Evolutionary conservation across 1,140 invertebrate genomes (phyloP).

Genomic region (Asbolus verrucosus): DNA sequence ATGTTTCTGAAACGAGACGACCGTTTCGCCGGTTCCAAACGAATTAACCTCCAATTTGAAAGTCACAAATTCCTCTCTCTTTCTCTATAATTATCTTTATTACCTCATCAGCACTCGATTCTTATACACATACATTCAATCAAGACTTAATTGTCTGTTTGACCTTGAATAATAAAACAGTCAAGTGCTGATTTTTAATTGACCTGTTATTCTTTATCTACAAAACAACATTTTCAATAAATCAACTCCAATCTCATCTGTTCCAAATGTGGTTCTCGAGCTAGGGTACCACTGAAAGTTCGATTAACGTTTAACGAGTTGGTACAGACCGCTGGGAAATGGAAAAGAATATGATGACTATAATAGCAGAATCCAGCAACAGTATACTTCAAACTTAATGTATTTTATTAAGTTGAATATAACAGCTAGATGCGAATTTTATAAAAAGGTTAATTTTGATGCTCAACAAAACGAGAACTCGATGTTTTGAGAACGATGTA

Average conservation of each 20-base stretch:
- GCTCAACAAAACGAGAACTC: no score
- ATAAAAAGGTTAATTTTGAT: no score
- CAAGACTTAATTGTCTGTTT: constrained; percentile 5
- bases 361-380: no score
- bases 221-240: background rate
- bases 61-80: constrained; percentile 12
- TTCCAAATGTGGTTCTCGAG: no score
- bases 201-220: constrained; percentile 1
- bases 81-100: constrained; percentile 30
- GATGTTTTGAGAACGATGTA: no score
- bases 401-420: no score
- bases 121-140: constrained; percentile 17
- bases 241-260: background rate
- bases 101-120: constrained; percentile 12
- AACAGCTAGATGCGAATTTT: no score
- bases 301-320: no score
- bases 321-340: no score
- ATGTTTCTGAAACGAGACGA: background rate
- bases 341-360: no score
- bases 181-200: constrained; percentile 21
- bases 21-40: background rate
- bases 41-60: background rate
- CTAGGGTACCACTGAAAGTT: no score
- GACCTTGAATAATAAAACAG: constrained; percentile 18
- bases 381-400: no score